Evolutionary conservation across 2,113 vertebrate species (phyloP).

Genomic region (Ammodytes marinus): DNA sequence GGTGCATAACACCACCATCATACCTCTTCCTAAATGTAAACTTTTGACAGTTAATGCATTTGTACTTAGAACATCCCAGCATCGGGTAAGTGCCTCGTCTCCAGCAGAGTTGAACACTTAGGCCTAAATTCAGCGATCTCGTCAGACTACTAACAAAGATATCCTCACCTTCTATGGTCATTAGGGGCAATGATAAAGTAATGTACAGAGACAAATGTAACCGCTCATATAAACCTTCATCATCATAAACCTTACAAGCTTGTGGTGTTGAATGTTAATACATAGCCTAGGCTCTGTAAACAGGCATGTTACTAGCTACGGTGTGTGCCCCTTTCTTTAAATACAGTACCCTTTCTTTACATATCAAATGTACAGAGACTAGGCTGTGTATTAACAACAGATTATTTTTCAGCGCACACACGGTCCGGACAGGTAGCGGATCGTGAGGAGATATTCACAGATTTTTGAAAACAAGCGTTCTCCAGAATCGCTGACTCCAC

Average conservation of each 20-base stretch:
- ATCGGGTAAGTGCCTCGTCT: neutral
- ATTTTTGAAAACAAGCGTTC: too few relatives aligned
- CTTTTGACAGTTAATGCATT: neutral
- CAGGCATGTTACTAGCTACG: too few relatives aligned
- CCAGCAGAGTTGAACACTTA: neutral
- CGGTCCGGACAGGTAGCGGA: too few relatives aligned
- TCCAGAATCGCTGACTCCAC: neutral
- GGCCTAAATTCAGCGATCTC: neutral
- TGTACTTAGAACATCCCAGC: neutral
- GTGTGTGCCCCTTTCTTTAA: too few relatives aligned
- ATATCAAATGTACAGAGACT: too few relatives aligned
- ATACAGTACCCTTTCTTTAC: too few relatives aligned
- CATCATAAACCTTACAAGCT: neutral
- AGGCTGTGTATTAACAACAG: too few relatives aligned
- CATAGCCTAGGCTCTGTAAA: too few relatives aligned
- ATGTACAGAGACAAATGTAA: neutral
- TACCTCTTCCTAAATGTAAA: conserved; percentile 6
- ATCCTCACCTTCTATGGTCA: neutral
- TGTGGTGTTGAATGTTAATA: too few relatives aligned
- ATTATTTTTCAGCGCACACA: too few relatives aligned
- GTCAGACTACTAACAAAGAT: neutral
- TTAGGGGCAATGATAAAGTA: neutral
- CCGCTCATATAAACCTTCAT: neutral
- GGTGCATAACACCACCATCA: conserved; percentile 7
- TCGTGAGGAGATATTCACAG: too few relatives aligned